Evolutionary conservation across 2,797 vertebrate genomes (phyloP).

Genomic region (Euthynnus affinis): DNA sequence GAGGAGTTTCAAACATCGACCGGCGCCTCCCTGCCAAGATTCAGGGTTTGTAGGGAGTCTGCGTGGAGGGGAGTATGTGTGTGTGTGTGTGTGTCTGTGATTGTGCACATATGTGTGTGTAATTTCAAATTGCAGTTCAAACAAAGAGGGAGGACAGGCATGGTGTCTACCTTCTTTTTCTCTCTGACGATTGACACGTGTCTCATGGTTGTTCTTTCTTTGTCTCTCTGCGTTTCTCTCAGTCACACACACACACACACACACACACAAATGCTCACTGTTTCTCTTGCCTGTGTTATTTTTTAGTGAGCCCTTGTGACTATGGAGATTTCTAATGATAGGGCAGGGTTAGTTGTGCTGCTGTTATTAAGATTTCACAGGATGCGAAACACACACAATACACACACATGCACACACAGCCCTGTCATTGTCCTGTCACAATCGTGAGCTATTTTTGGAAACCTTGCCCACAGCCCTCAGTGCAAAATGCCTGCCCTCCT

Average conservation of each 20-base stretch:
- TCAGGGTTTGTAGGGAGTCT: conserved; percentile 11
- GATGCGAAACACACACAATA: conserved; percentile 39
- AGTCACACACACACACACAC: conserved; percentile 13
- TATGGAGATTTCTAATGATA: conserved; percentile 79
- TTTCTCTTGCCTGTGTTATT: conserved; percentile 53
- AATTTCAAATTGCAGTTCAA: conserved; percentile 41
- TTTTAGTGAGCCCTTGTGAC: conserved; percentile 67
- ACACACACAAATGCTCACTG: neutral
- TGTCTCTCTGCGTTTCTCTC: conserved; percentile 12
- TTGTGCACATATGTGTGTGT: conserved; percentile 1
- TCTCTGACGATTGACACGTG: conserved; percentile 27
- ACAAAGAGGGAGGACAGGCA: conserved; percentile 49
- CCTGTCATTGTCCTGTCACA: conserved; percentile 81
- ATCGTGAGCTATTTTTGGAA: conserved; percentile 79
- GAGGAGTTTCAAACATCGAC: conserved; percentile 62
- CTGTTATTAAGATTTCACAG: conserved; percentile 83
- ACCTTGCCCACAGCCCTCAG: conserved; percentile 60
- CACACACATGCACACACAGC: conserved; percentile 45
- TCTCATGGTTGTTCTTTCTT: conserved; percentile 26
- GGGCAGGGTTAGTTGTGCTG: conserved; percentile 61
- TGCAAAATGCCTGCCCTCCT: conserved; percentile 62
- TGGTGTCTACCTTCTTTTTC: conserved; percentile 20
- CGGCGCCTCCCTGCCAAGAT: conserved; percentile 31
- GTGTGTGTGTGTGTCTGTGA: conserved; percentile 7
- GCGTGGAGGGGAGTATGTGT: neutral